phyloP scores from a whole-genome alignment of 1,140 invertebrate species.

The Neoseiulus cucumeris region DNA sequence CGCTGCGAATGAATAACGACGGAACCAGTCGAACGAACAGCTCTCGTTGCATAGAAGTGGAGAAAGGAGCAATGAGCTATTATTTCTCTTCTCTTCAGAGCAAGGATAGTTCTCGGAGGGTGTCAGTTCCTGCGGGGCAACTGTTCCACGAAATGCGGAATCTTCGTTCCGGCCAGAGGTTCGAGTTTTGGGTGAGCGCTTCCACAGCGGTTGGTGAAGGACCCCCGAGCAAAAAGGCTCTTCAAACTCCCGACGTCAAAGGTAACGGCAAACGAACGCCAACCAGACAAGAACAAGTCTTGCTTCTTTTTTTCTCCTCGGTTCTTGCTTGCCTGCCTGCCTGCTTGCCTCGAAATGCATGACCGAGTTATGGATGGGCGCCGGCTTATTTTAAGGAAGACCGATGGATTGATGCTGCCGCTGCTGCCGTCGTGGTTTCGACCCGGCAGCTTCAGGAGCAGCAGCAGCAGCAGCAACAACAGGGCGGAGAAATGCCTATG shows the following conservation, averaged over 20 bases:
- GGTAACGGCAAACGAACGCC: neutral
- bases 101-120: neutral
- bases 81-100: neutral
- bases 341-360: neutral
- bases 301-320: too few species aligned
- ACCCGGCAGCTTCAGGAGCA: neutral
- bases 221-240: neutral
- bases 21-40: too few species aligned
- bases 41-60: too few species aligned
- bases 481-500: neutral
- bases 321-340: too few species aligned
- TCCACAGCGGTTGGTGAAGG: slow-evolving; percentile 13
- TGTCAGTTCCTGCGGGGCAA: neutral
- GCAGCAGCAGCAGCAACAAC: neutral
- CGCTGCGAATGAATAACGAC: too few species aligned
- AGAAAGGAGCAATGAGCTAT: too few species aligned
- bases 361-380: slow-evolving; percentile 3
- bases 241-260: slow-evolving; percentile 4
- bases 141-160: slow-evolving; percentile 9
- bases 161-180: slow-evolving; percentile 19
- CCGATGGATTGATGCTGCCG: neutral
- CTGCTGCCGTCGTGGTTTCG: neutral
- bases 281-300: too few species aligned
- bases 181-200: slow-evolving; percentile 14
- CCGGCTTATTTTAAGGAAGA: slow-evolving; percentile 7